Conservation (phyloP, 2,797 vertebrate genomes). For the Labroides dimidiatus region DNA sequence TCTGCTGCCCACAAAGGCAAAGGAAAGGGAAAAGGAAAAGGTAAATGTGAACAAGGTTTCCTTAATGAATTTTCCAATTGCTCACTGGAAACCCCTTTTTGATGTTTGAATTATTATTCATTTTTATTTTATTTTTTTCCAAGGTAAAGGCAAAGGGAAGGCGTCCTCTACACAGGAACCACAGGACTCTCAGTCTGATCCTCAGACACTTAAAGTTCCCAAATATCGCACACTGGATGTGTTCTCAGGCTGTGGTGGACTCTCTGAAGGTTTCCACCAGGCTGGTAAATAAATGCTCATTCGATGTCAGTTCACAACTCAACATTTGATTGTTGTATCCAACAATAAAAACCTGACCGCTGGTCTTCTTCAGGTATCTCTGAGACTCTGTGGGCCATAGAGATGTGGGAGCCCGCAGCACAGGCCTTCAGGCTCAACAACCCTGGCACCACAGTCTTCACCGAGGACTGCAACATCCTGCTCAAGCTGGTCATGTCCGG, state of each 20-base stretch:
- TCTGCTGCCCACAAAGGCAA: constrained; percentile 91
- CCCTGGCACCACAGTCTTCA: constrained; percentile 93
- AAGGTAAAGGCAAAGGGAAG: constrained; percentile 93
- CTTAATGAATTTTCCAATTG: too few relatives aligned
- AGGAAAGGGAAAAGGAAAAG: constrained; percentile 97
- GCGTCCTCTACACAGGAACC: constrained; percentile 72
- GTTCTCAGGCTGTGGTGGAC: constrained; percentile 95
- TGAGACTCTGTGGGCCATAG: constrained; percentile 94
- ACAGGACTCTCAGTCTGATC: constrained; percentile 75
- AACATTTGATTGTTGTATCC: background rate
- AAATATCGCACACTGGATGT: constrained; percentile 94
- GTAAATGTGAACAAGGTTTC: constrained; percentile 62
- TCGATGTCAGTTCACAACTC: background rate
- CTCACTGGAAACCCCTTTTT: background rate
- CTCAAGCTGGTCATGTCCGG: constrained; percentile 97
- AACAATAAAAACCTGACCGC: background rate
- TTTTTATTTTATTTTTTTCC: background rate
- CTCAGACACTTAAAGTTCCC: constrained; percentile 64
- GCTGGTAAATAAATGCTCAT: constrained; percentile 82
- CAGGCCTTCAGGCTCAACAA: constrained; percentile 98
- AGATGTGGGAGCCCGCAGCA: constrained; percentile 99
- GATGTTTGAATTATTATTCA: too few relatives aligned
- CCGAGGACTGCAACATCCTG: constrained; percentile 95
- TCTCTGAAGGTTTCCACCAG: constrained; percentile 98
- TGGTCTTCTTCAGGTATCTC: constrained; percentile 82